These are phyloP conservation scores for Formica aserva DNA, from an alignment of 2,888 invertebrate genomes.

Conservation along the genomic window DNA sequence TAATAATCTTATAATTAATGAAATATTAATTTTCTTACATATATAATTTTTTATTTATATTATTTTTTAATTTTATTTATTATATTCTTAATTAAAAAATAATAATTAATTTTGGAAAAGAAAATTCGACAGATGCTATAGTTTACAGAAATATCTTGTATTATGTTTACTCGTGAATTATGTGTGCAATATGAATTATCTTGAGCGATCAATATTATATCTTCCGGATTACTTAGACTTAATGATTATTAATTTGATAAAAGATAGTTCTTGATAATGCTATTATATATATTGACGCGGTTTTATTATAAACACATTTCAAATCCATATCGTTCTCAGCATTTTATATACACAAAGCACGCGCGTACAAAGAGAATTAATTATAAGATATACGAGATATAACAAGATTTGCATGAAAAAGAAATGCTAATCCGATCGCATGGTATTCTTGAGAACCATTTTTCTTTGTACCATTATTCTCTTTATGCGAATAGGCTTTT, in stretches of 20 bases:
- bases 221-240: background rate
- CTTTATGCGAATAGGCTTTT: background rate
- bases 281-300: background rate
- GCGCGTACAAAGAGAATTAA: background rate
- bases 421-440: slow-evolving; percentile 5
- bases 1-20: background rate
- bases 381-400: background rate
- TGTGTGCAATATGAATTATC: background rate
- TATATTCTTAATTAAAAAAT: background rate
- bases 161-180: background rate
- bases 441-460: background rate
- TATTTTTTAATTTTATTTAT: too few relatives aligned
- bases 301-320: background rate
- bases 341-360: background rate
- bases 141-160: background rate
- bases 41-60: background rate
- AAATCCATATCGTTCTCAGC: background rate
- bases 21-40: background rate
- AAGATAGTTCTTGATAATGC: background rate
- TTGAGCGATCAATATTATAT: slow-evolving; percentile 34
- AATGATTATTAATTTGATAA: slow-evolving; percentile 3
- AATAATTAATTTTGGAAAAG: background rate
- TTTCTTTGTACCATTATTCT: slow-evolving; percentile 5
- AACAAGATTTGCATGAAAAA: background rate
- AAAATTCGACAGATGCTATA: background rate